Conservation (phyloP, 2,888 invertebrate genomes). For the Chloroclystis v-ata region DNA sequence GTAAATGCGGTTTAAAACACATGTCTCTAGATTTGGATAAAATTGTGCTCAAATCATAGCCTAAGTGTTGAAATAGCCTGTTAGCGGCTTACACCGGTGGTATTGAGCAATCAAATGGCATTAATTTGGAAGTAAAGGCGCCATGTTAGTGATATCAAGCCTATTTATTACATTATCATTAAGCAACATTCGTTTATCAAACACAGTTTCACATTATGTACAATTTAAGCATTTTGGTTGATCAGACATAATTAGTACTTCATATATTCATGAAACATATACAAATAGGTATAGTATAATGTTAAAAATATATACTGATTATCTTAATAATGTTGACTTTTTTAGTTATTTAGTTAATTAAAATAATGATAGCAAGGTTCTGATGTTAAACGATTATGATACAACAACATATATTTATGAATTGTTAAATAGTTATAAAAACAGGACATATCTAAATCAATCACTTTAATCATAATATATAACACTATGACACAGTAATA, state of each 20-base stretch:
- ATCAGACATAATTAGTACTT: too few relatives aligned
- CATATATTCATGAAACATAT: too few relatives aligned
- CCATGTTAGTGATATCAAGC: constrained; percentile 17
- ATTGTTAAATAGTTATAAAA: not conserved
- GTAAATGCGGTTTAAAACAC: too few relatives aligned
- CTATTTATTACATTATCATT: constrained; percentile 7
- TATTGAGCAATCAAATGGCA: constrained; percentile 2
- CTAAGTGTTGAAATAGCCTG: not conserved
- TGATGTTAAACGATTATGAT: constrained; percentile 6
- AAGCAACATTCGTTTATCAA: constrained; percentile 11
- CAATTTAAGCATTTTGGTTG: not conserved
- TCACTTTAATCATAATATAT: not conserved
- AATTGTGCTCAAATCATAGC: too few relatives aligned
- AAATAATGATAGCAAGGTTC: constrained; percentile 7
- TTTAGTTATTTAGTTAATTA: not conserved
- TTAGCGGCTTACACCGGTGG: constrained; percentile 1
- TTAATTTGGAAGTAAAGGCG: constrained; percentile 18
- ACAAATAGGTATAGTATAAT: too few relatives aligned
- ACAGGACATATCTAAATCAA: not conserved
- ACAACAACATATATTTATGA: not conserved
- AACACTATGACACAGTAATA: not conserved
- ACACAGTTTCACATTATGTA: constrained; percentile 7
- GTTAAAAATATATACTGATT: not conserved
- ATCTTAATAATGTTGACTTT: constrained; percentile 3
- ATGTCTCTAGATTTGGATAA: too few relatives aligned